Conservation (phyloP, 2,113 vertebrate species). For the Diadophis punctatus region DNA sequence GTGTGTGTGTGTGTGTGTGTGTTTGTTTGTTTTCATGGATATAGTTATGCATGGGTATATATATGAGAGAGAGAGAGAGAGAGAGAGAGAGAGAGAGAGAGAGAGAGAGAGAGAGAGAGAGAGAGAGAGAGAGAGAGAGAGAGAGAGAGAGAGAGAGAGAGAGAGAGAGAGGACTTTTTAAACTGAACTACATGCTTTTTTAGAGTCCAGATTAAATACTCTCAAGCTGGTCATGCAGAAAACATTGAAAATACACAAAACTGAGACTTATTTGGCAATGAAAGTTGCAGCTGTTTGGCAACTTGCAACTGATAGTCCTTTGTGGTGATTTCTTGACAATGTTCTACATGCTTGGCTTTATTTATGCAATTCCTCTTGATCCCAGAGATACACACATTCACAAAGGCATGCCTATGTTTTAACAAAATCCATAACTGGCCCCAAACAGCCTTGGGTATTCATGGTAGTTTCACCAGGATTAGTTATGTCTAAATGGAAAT, state of each 20-base stretch:
- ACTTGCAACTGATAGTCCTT: constrained; percentile 8
- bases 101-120: too few relatives aligned
- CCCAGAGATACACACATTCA: background rate
- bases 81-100: too few relatives aligned
- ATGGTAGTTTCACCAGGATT: background rate
- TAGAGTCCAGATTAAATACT: background rate
- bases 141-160: too few relatives aligned
- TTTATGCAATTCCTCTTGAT: background rate
- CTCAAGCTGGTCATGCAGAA: constrained; percentile 19
- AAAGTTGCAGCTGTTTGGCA: constrained; percentile 13
- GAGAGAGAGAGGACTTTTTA: too few relatives aligned
- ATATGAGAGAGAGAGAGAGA: too few relatives aligned
- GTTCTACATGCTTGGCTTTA: constrained; percentile 4
- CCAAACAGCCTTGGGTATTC: background rate
- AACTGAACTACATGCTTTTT: background rate
- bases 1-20: too few relatives aligned
- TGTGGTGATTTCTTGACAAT: background rate
- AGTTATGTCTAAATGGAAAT: background rate
- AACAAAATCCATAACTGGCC: background rate
- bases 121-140: too few relatives aligned
- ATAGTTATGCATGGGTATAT: too few relatives aligned
- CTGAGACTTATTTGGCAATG: background rate
- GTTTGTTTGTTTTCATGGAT: too few relatives aligned
- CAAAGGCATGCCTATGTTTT: background rate
- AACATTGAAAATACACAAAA: constrained; percentile 26